These are phyloP conservation scores for Antigone vipio DNA, from an alignment of 2,113 vertebrate genomes.

Conservation along the genomic window DNA sequence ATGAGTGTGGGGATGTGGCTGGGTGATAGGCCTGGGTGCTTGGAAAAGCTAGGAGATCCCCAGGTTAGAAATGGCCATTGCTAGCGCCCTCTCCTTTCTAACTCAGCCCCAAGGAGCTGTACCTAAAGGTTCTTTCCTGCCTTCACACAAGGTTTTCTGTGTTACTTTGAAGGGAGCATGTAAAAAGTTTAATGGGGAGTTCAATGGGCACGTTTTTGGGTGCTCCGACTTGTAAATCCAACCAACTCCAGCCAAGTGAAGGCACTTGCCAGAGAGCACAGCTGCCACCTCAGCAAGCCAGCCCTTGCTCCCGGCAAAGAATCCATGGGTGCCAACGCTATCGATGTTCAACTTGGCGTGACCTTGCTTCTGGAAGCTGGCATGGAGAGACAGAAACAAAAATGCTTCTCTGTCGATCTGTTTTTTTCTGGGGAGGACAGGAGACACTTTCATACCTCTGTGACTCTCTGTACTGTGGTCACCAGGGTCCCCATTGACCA, in stretches of 20 bases:
- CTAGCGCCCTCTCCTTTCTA: background rate
- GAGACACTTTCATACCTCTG: background rate
- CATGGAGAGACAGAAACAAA: background rate
- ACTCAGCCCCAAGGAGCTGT: background rate
- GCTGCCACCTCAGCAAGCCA: background rate
- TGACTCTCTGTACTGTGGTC: background rate
- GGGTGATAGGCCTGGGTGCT: background rate
- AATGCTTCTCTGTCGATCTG: background rate
- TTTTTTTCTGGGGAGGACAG: background rate
- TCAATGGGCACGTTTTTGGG: accelerated
- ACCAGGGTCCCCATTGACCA: background rate
- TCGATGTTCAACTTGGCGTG: accelerated
- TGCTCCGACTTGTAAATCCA: background rate
- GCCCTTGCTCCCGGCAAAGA: background rate
- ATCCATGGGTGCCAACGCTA: background rate
- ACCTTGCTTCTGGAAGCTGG: background rate
- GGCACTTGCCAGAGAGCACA: background rate
- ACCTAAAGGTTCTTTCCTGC: background rate
- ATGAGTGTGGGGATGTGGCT: background rate
- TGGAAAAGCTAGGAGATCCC: background rate
- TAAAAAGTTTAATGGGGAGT: background rate
- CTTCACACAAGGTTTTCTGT: background rate
- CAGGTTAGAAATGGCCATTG: background rate
- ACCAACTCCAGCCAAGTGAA: background rate
- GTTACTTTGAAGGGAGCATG: background rate